Conservation (phyloP, 2,113 vertebrate genomes). For the Megalops atlanticus region DNA sequence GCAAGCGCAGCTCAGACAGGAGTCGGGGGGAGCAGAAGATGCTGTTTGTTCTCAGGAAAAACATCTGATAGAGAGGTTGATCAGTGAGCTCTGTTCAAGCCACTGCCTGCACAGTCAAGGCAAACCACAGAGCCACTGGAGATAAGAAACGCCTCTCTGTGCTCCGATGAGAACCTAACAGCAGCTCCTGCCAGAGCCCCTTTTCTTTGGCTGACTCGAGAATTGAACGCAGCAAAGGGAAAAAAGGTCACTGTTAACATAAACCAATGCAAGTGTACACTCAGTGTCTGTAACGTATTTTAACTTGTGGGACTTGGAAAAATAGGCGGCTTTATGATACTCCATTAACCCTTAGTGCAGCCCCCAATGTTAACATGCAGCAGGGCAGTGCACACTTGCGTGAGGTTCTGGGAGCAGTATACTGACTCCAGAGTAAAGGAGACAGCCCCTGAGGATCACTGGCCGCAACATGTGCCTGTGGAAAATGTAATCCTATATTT, state of each 20-base stretch:
- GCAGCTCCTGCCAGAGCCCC: background rate
- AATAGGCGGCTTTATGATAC: background rate
- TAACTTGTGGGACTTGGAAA: background rate
- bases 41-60: conserved; percentile 4
- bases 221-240: background rate
- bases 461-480: background rate
- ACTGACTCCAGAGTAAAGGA: background rate
- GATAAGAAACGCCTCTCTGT: background rate
- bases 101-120: background rate
- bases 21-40: background rate
- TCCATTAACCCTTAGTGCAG: background rate
- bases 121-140: background rate
- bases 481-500: conserved; percentile 11
- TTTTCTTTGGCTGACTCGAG: background rate
- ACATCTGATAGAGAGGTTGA: conserved; percentile 2
- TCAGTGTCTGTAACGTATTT: background rate
- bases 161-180: background rate
- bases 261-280: no score
- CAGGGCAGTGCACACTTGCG: background rate
- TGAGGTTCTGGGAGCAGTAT: background rate
- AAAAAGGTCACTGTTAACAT: background rate
- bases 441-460: background rate
- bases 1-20: background rate
- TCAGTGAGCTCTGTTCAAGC: background rate
- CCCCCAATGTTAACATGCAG: background rate